Conservation (phyloP, 2,113 vertebrate species). For the Centropus unirufus region DNA sequence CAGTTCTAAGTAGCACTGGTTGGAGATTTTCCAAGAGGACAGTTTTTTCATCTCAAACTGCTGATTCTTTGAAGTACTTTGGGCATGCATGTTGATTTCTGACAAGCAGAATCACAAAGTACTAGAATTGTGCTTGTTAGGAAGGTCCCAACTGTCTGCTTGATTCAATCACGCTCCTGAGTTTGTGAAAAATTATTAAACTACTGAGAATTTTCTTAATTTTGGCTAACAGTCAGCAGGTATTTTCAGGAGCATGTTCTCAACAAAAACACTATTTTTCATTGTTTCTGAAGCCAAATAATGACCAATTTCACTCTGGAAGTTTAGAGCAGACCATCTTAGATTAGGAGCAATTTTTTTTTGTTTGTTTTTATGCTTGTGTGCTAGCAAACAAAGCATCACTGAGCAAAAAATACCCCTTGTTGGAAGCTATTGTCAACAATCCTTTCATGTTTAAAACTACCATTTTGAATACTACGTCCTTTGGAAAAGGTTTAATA, state of each 20-base stretch:
- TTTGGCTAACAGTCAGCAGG: neutral
- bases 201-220: neutral
- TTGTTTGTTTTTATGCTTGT: neutral
- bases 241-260: neutral
- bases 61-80: neutral
- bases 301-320: neutral
- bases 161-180: neutral
- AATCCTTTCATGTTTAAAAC: neutral
- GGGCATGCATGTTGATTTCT: neutral
- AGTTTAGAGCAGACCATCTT: neutral
- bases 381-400: neutral
- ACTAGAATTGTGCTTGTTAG: neutral
- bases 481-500: neutral
- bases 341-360: neutral
- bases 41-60: neutral
- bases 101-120: neutral
- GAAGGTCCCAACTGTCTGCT: neutral
- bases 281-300: neutral
- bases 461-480: fast-evolving
- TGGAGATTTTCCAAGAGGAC: neutral
- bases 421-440: neutral
- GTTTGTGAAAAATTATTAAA: neutral
- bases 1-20: neutral
- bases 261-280: neutral
- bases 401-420: neutral